Evolutionary conservation across 2,888 invertebrate species (phyloP), one percentile per base, ranked within the genome.

Genomic region (Hypolimnas misippus): DNA sequence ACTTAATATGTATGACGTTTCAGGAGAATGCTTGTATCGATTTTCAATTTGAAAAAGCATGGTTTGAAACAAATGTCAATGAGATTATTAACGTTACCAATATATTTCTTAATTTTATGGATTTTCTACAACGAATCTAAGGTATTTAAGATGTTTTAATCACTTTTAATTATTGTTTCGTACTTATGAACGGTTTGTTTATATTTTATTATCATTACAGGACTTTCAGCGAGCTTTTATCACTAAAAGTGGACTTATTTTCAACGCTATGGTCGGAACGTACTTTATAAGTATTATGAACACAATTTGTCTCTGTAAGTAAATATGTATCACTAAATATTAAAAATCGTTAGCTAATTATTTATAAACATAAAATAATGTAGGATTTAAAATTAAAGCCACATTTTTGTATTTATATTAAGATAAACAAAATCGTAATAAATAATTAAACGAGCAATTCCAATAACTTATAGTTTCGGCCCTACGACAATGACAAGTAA

Each of bases 51-150:
- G 67, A 96, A 95, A 70, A 93, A 94, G 74, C 93, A 94, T 55
- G 97, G 97, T 14, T 78, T 97, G 60, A 95, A 94, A 67, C 95
- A 97, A 66, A 93, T 97, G 70, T 95, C 95, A 67, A 92, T 97
- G 73, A 93, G 97, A 46, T 80, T 98, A 8, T 92, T 97, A 57
- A 85, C 95, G 4, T 80, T 97, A 50, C 97, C 97, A 0, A 82
- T 96, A 21, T 95, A 95, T 73, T 97, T 96, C 86, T 93, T 95
- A 51, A 92, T 97, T 50, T 78, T 98, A 51, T 97, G 96, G 94
- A 77, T 95, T 14, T 97, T 98, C 80, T 98, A 97, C 76, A 94
- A 93, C 56, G 94, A 94, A 71, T 92, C 94, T 68, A 91, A 93
- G 89, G 94, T 94, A 82, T 66, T 25, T 10, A 21, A 40, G 21